A percentile compares a stretch with the other conserved stretches of the same genome.
These are phyloP conservation scores for Cancer borealis DNA, from an alignment of 2,888 invertebrate genomes.

Conservation along the genomic window DNA sequence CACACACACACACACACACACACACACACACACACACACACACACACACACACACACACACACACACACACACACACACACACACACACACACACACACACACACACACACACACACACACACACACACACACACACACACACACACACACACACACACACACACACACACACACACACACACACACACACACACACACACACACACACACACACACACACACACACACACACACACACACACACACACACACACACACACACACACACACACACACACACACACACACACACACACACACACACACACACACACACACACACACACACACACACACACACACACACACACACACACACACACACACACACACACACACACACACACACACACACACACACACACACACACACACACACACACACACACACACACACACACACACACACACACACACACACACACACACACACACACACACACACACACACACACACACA, in stretches of 20 bases:
- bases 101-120: not conserved
- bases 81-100: not conserved
- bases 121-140: not conserved
- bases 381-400: not conserved
- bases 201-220: not conserved
- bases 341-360: not conserved
- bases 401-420: slow-evolving; percentile 8
- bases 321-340: not conserved
- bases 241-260: not conserved
- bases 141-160: slow-evolving; percentile 8
- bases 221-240: not conserved
- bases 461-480: not conserved
- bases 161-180: not conserved
- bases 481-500: not conserved
- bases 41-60: slow-evolving; percentile 20
- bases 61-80: not conserved
- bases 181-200: not conserved
- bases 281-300: not conserved
- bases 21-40: not conserved
- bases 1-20: not conserved
- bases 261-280: not conserved
- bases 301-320: slow-evolving; percentile 20
- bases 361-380: not conserved
- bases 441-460: not conserved
- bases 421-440: not conserved